These are phyloP conservation scores for Chloropsis hardwickii DNA, from an alignment of 2,113 vertebrate genomes.

Conservation along the genomic window DNA sequence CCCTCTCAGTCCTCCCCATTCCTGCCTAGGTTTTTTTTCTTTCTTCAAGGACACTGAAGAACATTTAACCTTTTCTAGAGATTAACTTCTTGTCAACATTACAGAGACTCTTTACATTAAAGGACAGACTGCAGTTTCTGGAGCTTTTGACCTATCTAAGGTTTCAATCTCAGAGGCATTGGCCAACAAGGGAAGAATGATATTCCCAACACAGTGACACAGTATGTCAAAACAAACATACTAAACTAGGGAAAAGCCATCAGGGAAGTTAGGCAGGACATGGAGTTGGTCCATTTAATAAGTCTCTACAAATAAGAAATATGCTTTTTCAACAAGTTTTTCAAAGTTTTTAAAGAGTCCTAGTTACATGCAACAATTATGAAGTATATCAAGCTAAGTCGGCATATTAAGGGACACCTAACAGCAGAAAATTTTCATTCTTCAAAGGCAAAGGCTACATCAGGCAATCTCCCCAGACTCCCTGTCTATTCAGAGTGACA, in stretches of 20 bases:
- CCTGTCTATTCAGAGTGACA: not conserved
- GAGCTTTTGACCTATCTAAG: not conserved
- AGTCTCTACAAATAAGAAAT: not conserved
- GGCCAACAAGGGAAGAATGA: fast-evolving
- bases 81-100: not conserved
- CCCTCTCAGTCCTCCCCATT: not conserved
- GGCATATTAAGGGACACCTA: not conserved
- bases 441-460: not conserved
- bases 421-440: not conserved
- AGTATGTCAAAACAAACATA: not conserved
- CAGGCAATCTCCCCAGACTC: not conserved
- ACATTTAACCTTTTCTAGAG: not conserved
- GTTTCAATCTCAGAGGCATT: not conserved
- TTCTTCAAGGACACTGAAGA: not conserved
- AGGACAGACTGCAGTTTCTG: not conserved
- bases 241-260: not conserved
- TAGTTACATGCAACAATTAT: not conserved
- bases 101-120: not conserved
- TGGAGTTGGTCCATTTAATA: not conserved
- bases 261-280: not conserved
- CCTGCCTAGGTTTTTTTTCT: not conserved
- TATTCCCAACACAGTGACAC: not conserved
- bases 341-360: not conserved
- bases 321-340: not conserved
- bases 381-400: not conserved